phyloP scores from a whole-genome alignment of 1,140 invertebrate species.

The Lepidostoma basale region DNA sequence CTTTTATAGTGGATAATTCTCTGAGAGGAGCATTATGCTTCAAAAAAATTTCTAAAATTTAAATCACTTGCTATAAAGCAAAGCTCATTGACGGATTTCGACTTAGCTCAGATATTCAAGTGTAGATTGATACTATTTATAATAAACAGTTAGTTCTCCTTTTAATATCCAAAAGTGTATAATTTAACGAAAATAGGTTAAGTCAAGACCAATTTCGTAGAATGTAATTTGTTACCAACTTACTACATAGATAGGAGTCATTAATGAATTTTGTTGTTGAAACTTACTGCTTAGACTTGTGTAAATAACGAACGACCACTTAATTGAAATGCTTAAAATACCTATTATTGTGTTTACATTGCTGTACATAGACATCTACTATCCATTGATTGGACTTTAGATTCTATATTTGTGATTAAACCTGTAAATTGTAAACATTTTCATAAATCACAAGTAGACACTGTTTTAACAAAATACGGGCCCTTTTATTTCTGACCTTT shows the following conservation, averaged over 20 bases:
- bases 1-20: background rate
- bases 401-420: slow-evolving; percentile 44
- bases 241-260: slow-evolving; percentile 35
- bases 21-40: background rate
- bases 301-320: slow-evolving; percentile 44
- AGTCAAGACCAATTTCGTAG: slow-evolving; percentile 46
- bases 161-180: too few relatives aligned
- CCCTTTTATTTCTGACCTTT: too few relatives aligned
- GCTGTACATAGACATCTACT: slow-evolving; percentile 38
- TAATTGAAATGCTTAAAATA: slow-evolving; percentile 40
- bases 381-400: slow-evolving; percentile 22
- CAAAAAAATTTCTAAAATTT: background rate
- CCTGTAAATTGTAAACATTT: slow-evolving; percentile 46
- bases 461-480: slow-evolving; percentile 42
- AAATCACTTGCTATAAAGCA: background rate
- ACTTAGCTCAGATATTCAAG: background rate
- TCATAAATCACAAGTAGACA: slow-evolving; percentile 45
- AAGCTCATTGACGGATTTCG: background rate
- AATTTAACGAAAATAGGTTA: too few relatives aligned
- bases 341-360: slow-evolving; percentile 31
- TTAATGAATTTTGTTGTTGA: slow-evolving; percentile 41
- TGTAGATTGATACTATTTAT: background rate
- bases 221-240: slow-evolving; percentile 22
- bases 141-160: slow-evolving; percentile 36
- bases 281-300: slow-evolving; percentile 38